phyloP scores from a whole-genome alignment of 2,888 invertebrate genomes.

The Charanyca ferruginea region DNA sequence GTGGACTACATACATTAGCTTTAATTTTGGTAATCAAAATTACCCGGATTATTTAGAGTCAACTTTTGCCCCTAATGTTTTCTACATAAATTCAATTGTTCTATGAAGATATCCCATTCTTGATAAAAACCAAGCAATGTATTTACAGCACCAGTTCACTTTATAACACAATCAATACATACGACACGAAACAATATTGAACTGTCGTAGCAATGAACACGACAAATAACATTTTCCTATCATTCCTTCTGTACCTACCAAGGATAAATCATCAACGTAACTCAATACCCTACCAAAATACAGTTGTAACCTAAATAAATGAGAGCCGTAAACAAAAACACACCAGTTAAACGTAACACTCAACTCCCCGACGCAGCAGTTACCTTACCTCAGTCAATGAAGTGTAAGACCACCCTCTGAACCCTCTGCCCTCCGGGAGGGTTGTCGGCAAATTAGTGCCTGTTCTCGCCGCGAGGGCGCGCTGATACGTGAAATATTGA shows the following conservation, averaged over 20 bases:
- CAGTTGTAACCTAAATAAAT: conserved; percentile 15
- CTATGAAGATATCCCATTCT: not conserved
- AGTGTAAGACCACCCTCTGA: conserved; percentile 61
- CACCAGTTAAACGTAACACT: conserved; percentile 55
- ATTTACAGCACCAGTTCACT: not conserved
- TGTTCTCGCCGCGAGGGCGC: conserved; percentile 41
- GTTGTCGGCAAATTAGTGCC: conserved; percentile 66
- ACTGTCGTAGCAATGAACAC: conserved; percentile 24
- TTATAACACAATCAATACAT: conserved; percentile 6
- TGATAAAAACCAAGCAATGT: not conserved
- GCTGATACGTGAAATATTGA: conserved; percentile 61
- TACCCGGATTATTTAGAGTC: too few species aligned
- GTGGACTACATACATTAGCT: too few species aligned
- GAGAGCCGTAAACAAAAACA: conserved; percentile 31
- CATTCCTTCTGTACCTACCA: not conserved
- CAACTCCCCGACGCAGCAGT: conserved; percentile 44
- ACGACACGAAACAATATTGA: conserved; percentile 15
- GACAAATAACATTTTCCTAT: conserved; percentile 10
- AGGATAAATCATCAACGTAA: not conserved
- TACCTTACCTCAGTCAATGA: conserved; percentile 63
- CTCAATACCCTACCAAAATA: not conserved
- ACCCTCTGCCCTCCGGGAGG: conserved; percentile 56
- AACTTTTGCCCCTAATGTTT: too few species aligned
- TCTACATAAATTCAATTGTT: not conserved
- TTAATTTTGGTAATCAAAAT: too few species aligned